A percentile compares a stretch with the other conserved stretches of the same genome.
phyloP scores from a whole-genome alignment of 2,888 invertebrate genomes.

The Malthinus flaveolus region DNA sequence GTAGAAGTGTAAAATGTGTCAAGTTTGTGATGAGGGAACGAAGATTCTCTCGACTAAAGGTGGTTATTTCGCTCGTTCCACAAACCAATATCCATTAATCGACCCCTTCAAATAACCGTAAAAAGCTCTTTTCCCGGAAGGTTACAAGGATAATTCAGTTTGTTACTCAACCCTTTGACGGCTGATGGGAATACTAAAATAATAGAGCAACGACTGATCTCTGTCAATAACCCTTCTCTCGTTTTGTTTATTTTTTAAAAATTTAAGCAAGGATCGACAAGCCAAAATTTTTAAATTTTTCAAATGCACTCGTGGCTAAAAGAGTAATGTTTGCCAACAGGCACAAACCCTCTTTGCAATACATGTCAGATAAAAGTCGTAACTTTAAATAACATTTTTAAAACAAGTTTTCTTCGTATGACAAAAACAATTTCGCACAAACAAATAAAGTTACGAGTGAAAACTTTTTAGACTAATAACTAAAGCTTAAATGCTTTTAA shows the following conservation, averaged over 20 bases:
- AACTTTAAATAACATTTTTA: background rate
- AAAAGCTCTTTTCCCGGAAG: slow-evolving; percentile 28
- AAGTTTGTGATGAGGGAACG: slow-evolving; percentile 19
- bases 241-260: slow-evolving; percentile 4
- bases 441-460: background rate
- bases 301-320: slow-evolving; percentile 34
- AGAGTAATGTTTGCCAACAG: slow-evolving; percentile 34
- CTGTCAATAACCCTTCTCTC: slow-evolving; percentile 7
- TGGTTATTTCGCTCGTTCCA: slow-evolving; percentile 12
- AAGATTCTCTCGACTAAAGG: slow-evolving; percentile 13
- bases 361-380: slow-evolving; percentile 17
- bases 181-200: slow-evolving; percentile 30
- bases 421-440: background rate
- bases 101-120: slow-evolving; percentile 25
- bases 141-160: slow-evolving; percentile 34
- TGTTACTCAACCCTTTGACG: slow-evolving; percentile 33
- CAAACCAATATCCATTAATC: slow-evolving; percentile 26
- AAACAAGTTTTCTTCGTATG: background rate
- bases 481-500: no score
- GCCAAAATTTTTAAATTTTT: no score
- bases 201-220: slow-evolving; percentile 26
- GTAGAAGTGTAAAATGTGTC: slow-evolving; percentile 31
- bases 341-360: slow-evolving; percentile 25
- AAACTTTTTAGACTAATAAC: no score
- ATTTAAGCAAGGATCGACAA: slow-evolving; percentile 23